Percentiles rank a stretch among this genome's conserved stretches.
Evolutionary conservation across 2,888 invertebrate genomes (phyloP).

Genomic region (Stenolophus ochropezus): DNA sequence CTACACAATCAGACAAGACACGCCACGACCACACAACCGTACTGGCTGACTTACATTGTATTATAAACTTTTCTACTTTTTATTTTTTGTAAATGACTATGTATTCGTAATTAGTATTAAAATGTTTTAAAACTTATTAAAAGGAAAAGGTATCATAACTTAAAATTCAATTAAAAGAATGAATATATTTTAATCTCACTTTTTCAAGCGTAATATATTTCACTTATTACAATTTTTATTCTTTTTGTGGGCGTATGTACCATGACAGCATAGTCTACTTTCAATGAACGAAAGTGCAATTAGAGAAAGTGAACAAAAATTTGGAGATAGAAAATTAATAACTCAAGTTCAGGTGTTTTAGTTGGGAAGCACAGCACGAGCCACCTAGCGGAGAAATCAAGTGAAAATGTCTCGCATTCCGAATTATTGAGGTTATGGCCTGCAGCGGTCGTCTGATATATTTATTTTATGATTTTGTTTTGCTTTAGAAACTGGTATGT

Average conservation of each 20-base stretch:
- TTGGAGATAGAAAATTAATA: slow-evolving; percentile 50
- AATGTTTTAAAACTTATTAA: no score
- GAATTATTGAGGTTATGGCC: slow-evolving; percentile 20
- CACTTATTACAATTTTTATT: neutral
- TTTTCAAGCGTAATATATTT: neutral
- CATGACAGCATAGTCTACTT: slow-evolving; percentile 41
- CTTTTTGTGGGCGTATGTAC: neutral
- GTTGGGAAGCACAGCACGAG: neutral
- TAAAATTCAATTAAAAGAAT: neutral
- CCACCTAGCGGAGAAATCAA: slow-evolving; percentile 31
- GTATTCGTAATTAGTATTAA: no score
- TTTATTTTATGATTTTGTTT: slow-evolving; percentile 31
- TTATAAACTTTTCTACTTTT: no score
- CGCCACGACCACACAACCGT: no score
- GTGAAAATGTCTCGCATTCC: slow-evolving; percentile 28
- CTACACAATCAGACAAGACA: no score
- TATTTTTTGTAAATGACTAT: no score
- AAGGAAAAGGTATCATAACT: neutral
- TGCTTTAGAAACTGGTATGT: slow-evolving; percentile 21
- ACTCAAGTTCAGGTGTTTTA: slow-evolving; percentile 2
- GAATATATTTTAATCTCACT: neutral
- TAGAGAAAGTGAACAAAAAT: slow-evolving; percentile 48
- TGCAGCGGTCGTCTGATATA: slow-evolving; percentile 5
- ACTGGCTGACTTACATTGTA: no score
- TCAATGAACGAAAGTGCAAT: slow-evolving; percentile 51